A percentile compares a stretch with the other conserved stretches of the same genome.
Conservation (phyloP, 1,140 invertebrate genomes). For the Chionoecetes opilio region DNA sequence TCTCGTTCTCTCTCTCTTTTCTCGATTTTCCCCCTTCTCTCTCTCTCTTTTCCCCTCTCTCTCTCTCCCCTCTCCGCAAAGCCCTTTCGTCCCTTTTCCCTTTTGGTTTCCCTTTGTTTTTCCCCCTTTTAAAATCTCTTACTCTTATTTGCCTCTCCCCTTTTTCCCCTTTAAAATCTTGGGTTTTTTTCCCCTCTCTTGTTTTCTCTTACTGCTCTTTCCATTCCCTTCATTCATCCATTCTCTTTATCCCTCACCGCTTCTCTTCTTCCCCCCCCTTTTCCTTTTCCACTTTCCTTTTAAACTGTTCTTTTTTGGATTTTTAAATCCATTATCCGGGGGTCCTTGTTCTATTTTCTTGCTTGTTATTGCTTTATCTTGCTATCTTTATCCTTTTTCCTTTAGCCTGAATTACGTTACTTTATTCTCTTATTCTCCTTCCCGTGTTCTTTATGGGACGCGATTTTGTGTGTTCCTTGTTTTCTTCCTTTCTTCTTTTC, state of each 20-base stretch:
- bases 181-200: slow-evolving; percentile 2
- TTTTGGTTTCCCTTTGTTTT: background rate
- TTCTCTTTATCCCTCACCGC: background rate
- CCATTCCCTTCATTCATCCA: background rate
- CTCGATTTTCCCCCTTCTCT: background rate
- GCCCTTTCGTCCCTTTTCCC: no score
- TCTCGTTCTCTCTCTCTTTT: background rate
- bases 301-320: no score
- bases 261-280: background rate
- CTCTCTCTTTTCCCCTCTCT: background rate
- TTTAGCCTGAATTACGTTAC: no score
- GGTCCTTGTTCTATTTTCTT: no score
- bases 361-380: no score
- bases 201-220: background rate
- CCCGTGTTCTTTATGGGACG: no score
- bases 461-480: no score
- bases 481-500: no score
- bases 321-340: no score
- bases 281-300: background rate
- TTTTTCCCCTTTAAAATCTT: background rate
- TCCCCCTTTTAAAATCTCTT: slow-evolving; percentile 28
- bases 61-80: no score
- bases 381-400: no score
- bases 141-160: background rate
- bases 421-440: no score